A percentile compares a stretch with the other conserved stretches of the same genome.
phyloP scores from a whole-genome alignment of 2,113 vertebrate genomes.

The Varanus salvator region DNA sequence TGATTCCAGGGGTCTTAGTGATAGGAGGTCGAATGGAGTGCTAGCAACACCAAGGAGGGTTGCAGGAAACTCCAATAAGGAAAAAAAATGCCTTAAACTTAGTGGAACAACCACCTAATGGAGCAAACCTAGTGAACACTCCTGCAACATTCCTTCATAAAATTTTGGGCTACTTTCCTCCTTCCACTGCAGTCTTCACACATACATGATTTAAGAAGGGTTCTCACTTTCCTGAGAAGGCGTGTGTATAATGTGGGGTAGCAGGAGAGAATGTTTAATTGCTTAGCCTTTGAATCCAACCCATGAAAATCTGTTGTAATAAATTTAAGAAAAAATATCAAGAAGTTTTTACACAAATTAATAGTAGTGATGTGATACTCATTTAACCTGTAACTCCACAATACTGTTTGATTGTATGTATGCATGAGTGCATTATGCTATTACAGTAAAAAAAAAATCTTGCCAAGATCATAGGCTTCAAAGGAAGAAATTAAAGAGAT shows the following conservation, averaged over 20 bases:
- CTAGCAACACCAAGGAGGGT: not conserved
- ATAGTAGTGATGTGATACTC: not conserved
- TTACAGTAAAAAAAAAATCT: not conserved
- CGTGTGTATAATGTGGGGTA: not conserved
- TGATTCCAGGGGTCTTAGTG: no score
- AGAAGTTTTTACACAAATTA: not conserved
- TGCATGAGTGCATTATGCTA: not conserved
- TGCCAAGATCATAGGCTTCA: not conserved
- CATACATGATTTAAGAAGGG: no score
- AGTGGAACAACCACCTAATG: no score
- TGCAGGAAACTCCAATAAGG: not conserved
- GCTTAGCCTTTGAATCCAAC: not conserved
- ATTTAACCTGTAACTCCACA: not conserved
- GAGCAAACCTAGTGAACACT: no score
- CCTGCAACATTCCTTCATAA: no score
- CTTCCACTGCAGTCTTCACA: no score
- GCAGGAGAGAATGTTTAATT: no score
- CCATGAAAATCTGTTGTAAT: not conserved
- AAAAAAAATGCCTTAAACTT: no score
- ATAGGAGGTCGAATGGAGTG: no score
- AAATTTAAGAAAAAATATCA: not conserved
- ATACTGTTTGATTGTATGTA: not conserved
- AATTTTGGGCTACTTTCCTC: no score
- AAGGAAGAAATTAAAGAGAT: constrained; percentile 4
- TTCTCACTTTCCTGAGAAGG: no score